Evolutionary conservation across 2,888 invertebrate genomes (phyloP), one percentile per base, ranked within the genome.

Genomic region (Lycia hirtaria): DNA sequence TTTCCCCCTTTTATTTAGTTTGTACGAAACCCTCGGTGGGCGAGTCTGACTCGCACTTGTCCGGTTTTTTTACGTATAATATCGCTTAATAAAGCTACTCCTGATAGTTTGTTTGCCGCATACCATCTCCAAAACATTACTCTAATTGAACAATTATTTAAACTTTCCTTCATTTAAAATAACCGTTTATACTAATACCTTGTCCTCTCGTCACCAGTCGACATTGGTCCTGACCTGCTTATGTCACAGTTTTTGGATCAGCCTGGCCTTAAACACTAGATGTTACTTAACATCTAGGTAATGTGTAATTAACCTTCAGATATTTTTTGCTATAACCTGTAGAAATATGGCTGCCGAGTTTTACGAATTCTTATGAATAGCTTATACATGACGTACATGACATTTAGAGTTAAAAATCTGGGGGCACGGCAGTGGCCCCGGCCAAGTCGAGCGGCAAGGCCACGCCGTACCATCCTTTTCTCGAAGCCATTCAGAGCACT

Each of bases 201-300:
- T n/a, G n/a, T n/a, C n/a, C n/a, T n/a, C n/a, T n/a, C 15, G 28
- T 20, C 20, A 28, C 17, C 19, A 10, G 58, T 20, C 24, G 37
- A 17, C 50, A 50, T 50, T 47, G 50, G 10, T 1, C 14, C 28
- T 51, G 51, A 60, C 55, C 51, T 60, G 60, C 30, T 47, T 52
- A 32, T 43, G 37, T 56, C 51, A 38, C 17, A 43, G 47, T 48
- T 48, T 52, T 57, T 17, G 26, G 52, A 33, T 43, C 43, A 50
- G 9, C 17, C 17, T 43, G 48, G 38, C 55, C 51, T 60, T 52
- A 6, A 49, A 32, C 38, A 37, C 58, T 56, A 49, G 44, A 30
- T 35, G 33, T 10, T 56, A 60, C 43, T 55, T 51, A 52, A 43
- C 35, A 24, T 10, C 41, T 47, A 28, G 30, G 30, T 17, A 20